Evolutionary conservation across 2,888 invertebrate species (phyloP).

Genomic region (Andrena hattorfiana): DNA sequence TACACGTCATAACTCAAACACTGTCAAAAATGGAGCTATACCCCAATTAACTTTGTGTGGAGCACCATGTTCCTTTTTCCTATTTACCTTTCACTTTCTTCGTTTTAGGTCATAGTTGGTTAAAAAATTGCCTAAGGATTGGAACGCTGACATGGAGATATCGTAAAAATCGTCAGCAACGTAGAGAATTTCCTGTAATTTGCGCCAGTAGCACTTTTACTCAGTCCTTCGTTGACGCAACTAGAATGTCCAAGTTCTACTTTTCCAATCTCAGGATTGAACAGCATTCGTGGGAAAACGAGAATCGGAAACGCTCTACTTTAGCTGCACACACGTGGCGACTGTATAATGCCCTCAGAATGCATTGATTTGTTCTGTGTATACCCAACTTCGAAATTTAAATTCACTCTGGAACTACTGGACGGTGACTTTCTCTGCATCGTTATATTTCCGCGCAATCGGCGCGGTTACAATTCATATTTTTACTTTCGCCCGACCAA

Average conservation of each 20-base stretch:
- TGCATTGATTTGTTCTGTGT: slow-evolving; percentile 24
- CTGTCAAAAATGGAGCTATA: too few species aligned
- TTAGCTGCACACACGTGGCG: slow-evolving; percentile 4
- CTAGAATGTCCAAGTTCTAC: neutral
- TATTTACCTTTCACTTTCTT: neutral
- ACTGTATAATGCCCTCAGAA: slow-evolving; percentile 14
- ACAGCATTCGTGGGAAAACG: slow-evolving; percentile 32
- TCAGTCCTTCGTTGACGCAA: slow-evolving; percentile 16
- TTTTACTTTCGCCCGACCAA: slow-evolving; percentile 48
- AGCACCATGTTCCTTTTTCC: neutral
- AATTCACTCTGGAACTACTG: slow-evolving; percentile 42
- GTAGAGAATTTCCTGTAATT: slow-evolving; percentile 3
- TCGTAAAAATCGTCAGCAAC: too few species aligned
- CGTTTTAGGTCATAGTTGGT: neutral
- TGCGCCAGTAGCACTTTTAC: neutral
- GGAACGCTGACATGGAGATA: neutral
- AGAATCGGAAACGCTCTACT: slow-evolving; percentile 13
- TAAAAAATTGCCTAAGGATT: neutral
- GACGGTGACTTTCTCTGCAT: slow-evolving; percentile 49
- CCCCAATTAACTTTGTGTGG: too few species aligned
- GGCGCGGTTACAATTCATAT: slow-evolving; percentile 40
- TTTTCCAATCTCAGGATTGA: slow-evolving; percentile 5
- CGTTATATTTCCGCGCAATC: slow-evolving; percentile 41
- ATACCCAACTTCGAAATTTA: slow-evolving; percentile 24
- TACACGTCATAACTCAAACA: too few species aligned